Evolutionary conservation across 2,797 vertebrate species (phyloP).

Genomic region (Amniataba percoides): DNA sequence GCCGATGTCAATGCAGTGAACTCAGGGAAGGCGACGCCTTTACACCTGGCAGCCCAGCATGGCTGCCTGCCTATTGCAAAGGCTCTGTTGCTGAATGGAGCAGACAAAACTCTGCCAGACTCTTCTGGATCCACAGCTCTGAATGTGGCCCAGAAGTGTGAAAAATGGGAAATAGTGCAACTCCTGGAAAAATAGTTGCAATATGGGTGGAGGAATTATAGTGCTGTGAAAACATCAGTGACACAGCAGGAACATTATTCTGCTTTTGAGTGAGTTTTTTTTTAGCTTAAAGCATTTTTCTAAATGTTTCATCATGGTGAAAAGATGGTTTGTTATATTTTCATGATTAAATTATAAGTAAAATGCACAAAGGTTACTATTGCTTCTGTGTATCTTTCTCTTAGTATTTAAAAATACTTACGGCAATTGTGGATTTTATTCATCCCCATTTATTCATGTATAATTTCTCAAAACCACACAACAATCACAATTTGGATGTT

Average conservation of each 20-base stretch:
- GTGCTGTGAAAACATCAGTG: neutral
- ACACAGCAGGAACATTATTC: neutral
- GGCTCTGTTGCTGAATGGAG: constrained; percentile 86
- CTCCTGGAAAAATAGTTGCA: constrained; percentile 73
- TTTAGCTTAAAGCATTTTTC: neutral
- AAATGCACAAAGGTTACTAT: neutral
- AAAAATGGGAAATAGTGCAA: constrained; percentile 79
- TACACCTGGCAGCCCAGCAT: constrained; percentile 88
- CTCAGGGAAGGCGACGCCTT: constrained; percentile 81
- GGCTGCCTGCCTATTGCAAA: constrained; percentile 84
- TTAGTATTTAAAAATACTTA: accelerated
- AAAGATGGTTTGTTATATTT: neutral
- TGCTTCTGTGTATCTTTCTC: neutral
- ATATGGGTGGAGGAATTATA: neutral
- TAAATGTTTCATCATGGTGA: neutral
- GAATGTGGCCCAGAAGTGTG: constrained; percentile 80
- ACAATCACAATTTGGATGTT: neutral
- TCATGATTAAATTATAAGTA: neutral
- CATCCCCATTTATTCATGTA: no score
- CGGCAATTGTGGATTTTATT: neutral
- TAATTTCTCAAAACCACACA: neutral
- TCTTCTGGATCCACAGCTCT: constrained; percentile 82
- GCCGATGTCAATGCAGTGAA: constrained; percentile 86
- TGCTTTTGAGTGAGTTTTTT: neutral
- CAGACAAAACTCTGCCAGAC: constrained; percentile 78